These are phyloP conservation scores for Chionis minor DNA, from an alignment of 2,113 vertebrate genomes.

Conservation along the genomic window DNA sequence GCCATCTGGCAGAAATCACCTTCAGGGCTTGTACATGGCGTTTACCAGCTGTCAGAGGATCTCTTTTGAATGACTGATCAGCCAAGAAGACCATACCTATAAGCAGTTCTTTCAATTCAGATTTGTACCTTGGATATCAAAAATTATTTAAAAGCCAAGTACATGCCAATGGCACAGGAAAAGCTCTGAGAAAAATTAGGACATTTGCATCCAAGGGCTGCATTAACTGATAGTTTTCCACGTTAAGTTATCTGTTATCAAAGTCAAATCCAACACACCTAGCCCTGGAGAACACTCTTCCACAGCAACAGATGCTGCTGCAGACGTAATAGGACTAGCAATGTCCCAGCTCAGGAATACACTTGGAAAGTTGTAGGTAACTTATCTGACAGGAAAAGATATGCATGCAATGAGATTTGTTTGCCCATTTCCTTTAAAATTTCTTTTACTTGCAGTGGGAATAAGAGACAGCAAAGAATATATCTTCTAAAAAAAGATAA, in stretches of 20 bases:
- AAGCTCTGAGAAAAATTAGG: not conserved
- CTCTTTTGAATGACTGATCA: not conserved
- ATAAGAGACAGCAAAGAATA: not conserved
- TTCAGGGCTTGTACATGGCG: not conserved
- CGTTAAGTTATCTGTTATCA: not conserved
- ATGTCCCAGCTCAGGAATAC: not conserved
- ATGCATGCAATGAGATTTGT: not conserved
- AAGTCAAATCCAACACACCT: not conserved
- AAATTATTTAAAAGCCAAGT: not conserved
- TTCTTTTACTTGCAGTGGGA: not conserved
- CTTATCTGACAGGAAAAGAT: not conserved
- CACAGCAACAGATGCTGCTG: not conserved
- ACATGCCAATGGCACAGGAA: not conserved
- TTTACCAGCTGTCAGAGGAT: not conserved
- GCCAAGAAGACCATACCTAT: not conserved
- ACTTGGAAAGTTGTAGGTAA: not conserved
- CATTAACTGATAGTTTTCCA: not conserved
- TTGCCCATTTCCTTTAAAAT: not conserved
- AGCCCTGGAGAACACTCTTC: not conserved
- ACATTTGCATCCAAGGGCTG: not conserved
- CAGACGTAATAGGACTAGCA: fast-evolving
- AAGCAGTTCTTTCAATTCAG: not conserved
- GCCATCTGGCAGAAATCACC: not conserved
- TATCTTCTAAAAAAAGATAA: not conserved
- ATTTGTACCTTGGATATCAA: not conserved